Evolutionary conservation across 2,888 invertebrate genomes (phyloP).

Genomic region (Abrostola tripartita): DNA sequence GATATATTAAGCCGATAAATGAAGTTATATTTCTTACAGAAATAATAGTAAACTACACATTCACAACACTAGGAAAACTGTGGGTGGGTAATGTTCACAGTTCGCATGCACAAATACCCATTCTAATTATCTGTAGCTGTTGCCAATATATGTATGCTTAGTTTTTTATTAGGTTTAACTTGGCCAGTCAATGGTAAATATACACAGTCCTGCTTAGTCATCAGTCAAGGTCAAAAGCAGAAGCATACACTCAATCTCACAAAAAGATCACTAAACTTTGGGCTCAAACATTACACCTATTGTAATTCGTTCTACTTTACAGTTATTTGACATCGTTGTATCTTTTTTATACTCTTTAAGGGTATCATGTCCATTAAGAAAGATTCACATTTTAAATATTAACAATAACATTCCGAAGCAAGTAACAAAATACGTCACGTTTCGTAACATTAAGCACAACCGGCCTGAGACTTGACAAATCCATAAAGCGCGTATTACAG

Average conservation of each 20-base stretch:
- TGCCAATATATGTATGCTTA: constrained; percentile 15
- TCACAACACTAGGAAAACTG: no score
- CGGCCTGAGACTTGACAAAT: constrained; percentile 41
- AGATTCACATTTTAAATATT: constrained; percentile 22
- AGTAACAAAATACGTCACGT: constrained; percentile 21
- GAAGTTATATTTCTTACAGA: not conserved
- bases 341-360: constrained; percentile 22
- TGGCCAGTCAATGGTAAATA: constrained; percentile 15
- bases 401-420: constrained; percentile 33
- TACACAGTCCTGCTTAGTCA: not conserved
- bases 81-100: no score
- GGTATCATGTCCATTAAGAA: constrained; percentile 18
- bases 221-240: constrained; percentile 2
- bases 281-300: constrained; percentile 36
- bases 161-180: constrained; percentile 8
- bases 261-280: constrained; percentile 19
- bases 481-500: constrained; percentile 2
- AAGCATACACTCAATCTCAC: constrained; percentile 15
- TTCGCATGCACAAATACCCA: no score
- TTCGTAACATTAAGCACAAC: constrained; percentile 49
- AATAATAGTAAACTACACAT: no score
- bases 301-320: constrained; percentile 37
- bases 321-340: constrained; percentile 38
- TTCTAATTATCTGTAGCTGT: constrained; percentile 9
- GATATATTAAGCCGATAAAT: constrained; percentile 22